A percentile compares a stretch with the other conserved stretches of the same genome.
Conservation (phyloP, 2,113 vertebrate species). For the Brachyistius frenatus region DNA sequence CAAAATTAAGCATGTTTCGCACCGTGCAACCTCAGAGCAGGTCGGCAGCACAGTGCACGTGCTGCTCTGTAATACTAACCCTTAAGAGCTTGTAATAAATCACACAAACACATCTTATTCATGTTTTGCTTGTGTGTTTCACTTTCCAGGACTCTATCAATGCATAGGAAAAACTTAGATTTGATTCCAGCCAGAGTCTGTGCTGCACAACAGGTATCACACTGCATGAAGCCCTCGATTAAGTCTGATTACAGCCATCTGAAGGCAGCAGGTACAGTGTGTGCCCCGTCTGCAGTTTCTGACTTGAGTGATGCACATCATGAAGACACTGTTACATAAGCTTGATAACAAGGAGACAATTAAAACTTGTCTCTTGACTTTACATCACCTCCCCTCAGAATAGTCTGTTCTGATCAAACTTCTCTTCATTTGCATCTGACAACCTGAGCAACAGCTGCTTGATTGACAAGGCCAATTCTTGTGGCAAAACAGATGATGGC, state of each 20-base stretch:
- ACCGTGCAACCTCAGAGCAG: neutral
- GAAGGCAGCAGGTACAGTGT: slow-evolving; percentile 38
- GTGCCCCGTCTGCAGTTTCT: slow-evolving; percentile 28
- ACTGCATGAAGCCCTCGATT: slow-evolving; percentile 31
- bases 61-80: neutral
- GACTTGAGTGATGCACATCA: slow-evolving; percentile 18
- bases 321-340: slow-evolving; percentile 11
- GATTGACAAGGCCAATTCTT: no score
- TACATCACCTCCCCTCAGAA: neutral
- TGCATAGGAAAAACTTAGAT: neutral
- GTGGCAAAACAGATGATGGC: no score
- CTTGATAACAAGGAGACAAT: slow-evolving; percentile 34
- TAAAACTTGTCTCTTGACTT: slow-evolving; percentile 31
- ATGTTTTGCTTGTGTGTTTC: neutral
- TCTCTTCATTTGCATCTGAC: slow-evolving; percentile 5
- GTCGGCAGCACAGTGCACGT: neutral
- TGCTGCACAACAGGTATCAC: slow-evolving; percentile 11
- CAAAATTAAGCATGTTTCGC: slow-evolving; percentile 3
- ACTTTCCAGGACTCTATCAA: neutral
- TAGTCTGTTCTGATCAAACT: neutral
- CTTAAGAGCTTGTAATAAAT: neutral
- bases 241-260: slow-evolving; percentile 29
- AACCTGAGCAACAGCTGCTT: slow-evolving; percentile 3
- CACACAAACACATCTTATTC: neutral
- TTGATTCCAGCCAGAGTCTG: neutral